Evolutionary conservation across 2,797 vertebrate species (phyloP).

Genomic region (Lates japonicus): DNA sequence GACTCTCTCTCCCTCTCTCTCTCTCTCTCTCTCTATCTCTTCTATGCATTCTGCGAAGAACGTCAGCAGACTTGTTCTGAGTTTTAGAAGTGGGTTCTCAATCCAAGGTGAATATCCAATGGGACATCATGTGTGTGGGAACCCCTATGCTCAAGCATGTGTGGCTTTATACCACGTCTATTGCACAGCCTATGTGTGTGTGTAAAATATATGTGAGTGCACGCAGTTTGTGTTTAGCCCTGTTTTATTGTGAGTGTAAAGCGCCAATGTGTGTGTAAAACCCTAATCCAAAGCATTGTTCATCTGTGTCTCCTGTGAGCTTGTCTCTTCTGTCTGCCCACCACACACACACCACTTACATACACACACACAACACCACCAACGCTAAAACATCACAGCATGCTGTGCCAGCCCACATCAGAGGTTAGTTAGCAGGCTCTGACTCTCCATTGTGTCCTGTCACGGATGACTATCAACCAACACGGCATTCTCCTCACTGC

Average conservation of each 20-base stretch:
- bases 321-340: conserved; percentile 76
- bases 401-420: conserved; percentile 59
- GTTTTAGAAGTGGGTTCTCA: conserved; percentile 81
- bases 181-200: conserved; percentile 30
- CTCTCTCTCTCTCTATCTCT: conserved; percentile 26
- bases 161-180: conserved; percentile 29
- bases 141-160: conserved; percentile 11
- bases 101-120: conserved; percentile 83
- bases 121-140: conserved; percentile 43
- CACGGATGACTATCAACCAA: conserved; percentile 68
- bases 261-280: conserved; percentile 62
- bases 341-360: conserved; percentile 35
- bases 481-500: conserved; percentile 51
- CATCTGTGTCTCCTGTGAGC: conserved; percentile 71
- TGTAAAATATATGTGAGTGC: conserved; percentile 27
- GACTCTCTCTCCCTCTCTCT: conserved; percentile 39
- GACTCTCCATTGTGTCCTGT: conserved; percentile 69
- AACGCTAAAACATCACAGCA: conserved; percentile 77
- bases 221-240: conserved; percentile 48
- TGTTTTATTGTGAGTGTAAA: conserved; percentile 47
- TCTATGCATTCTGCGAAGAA: conserved; percentile 63
- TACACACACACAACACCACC: conserved; percentile 40
- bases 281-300: conserved; percentile 76
- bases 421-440: conserved; percentile 64
- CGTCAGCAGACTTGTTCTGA: conserved; percentile 75